Base-by-base conservation (phyloP, 2,113 vertebrate species). In the Aspiorhynchus laticeps region DNA sequence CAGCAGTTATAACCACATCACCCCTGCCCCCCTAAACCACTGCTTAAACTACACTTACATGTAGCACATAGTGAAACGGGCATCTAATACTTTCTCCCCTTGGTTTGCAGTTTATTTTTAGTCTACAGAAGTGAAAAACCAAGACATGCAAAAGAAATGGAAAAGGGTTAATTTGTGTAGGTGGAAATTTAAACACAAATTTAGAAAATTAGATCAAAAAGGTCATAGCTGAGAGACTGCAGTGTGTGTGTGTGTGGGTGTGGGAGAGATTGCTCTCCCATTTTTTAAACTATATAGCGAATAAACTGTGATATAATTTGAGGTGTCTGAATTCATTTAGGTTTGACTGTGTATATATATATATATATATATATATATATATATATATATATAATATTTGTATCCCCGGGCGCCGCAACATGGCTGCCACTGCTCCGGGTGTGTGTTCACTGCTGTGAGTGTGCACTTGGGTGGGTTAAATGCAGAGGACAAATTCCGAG, bases 1-100 rank as follows among this genome's bases (percentile, higher is more conserved):
- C 53, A 33, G n/a, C n/a, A 53, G 31, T 76, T 56, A 43, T 33
- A 83, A 76, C 73, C 31, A 67, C 84, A 85, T 85, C 71, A n/a
- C 69, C 69, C 36, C 69, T 41, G 69, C 48, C 15, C 12, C 86
- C 65, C 36, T 24, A 61, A 71, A 63, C 53, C 53, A 61, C 63
- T 82, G 59, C 59, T 76, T 65, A 36, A n/a, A 77, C 33, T 56
- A 26, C 69, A 63, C 21, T 56, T 77, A 56, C 15, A 33, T n/a
- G 24, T 31, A 38, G 31, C 43, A 26, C 76, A 36, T 81, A 41
- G 33, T 31, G 31, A 31, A 31, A 51, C 7, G 0, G 2, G 48
- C 6, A 61, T 6, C 10, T 79, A 7, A 7, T 38, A 33, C 3
- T 59, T 38, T 80, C 51, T 24, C 56, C 11, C 53, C 21, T 74